Base-by-base conservation (phyloP, 2,113 vertebrate species). In the Delphinapterus leucas region DNA sequence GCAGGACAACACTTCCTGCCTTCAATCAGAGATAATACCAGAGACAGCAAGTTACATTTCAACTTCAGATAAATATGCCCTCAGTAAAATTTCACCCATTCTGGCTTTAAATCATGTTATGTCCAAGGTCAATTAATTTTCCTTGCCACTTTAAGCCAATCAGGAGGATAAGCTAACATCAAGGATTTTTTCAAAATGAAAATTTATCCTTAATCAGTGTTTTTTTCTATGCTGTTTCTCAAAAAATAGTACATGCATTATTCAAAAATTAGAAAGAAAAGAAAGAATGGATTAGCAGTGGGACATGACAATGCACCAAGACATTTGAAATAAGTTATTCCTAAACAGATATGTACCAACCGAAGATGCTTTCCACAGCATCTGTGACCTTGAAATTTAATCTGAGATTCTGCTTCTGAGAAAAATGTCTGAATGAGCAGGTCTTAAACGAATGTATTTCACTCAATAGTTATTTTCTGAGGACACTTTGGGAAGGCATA, bases 101-200 rank as follows among this genome's bases (percentile, higher is more conserved):
- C 90, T 89, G 38, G 65, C 38, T 88, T 92, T 92, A 94, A 97
- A 96, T 88, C 71, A 73, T 97, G 73, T 96, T 86, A 88, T 58
- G 20, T 70, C 53, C 90, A 96, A 98, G 96, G 97, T 98, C 97
- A 96, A 80, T 85, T 92, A 92, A 92, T 97, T 94, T 86, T 93
- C 77, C 93, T 96, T 92, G 63, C 84, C 97, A 94, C 97, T 96
- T 88, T 94, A 88, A 96, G 80, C 84, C 97, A 98, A 92, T 96
- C 96, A 96, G 79, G 74, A 97, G 61, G 58, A 95, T 84, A 60
- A 94, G 70, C 83, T 60, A 92, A 82, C 55, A 88, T 94, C 73
- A 96, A 95, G 71, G 77, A 53, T 80, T 97, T 97, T 97, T 63
- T 15, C 17, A 92, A 95, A 95, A 90, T 93, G 85, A 97, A 96